phyloP scores from a whole-genome alignment of 2,888 invertebrate genomes.

The Corythucha ciliata region DNA sequence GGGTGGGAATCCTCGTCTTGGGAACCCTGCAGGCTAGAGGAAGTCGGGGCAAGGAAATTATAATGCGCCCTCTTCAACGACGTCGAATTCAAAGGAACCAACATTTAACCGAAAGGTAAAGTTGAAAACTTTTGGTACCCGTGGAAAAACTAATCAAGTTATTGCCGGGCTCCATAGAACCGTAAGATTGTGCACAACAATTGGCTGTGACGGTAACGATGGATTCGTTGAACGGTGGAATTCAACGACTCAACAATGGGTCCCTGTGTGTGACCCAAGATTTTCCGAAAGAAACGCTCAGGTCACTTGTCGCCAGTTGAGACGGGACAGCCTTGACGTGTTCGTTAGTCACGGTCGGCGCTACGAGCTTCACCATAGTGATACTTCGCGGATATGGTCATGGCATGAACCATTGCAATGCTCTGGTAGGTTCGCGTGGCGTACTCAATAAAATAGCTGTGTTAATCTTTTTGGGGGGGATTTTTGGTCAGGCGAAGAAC shows the following conservation, averaged over 20 bases:
- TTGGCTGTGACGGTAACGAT: slow-evolving; percentile 52
- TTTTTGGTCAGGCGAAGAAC: slow-evolving; percentile 46
- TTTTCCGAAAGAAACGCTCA: slow-evolving; percentile 95
- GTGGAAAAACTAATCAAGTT: too few species aligned
- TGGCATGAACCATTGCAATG: slow-evolving; percentile 87
- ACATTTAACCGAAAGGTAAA: slow-evolving; percentile 25
- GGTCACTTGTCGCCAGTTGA: slow-evolving; percentile 89
- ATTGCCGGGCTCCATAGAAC: too few species aligned
- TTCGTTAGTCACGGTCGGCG: slow-evolving; percentile 77
- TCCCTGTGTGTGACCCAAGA: slow-evolving; percentile 88
- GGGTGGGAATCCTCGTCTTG: slow-evolving; percentile 89
- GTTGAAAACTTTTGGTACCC: not conserved
- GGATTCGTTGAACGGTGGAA: slow-evolving; percentile 95
- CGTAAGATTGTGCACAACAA: slow-evolving; percentile 68
- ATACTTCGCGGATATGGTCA: slow-evolving; percentile 72
- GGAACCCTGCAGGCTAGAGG: slow-evolving; percentile 81
- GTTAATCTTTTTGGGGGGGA: slow-evolving; percentile 9
- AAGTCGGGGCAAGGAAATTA: slow-evolving; percentile 59
- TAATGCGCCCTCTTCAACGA: slow-evolving; percentile 47
- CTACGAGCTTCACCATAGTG: slow-evolving; percentile 81
- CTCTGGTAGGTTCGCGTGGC: slow-evolving; percentile 39
- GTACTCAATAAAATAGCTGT: not conserved
- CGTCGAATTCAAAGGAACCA: slow-evolving; percentile 13
- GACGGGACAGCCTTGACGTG: slow-evolving; percentile 78
- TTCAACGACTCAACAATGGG: slow-evolving; percentile 89